These are phyloP conservation scores for Coluber constrictor DNA, from an alignment of 2,797 vertebrate genomes.

Conservation along the genomic window DNA sequence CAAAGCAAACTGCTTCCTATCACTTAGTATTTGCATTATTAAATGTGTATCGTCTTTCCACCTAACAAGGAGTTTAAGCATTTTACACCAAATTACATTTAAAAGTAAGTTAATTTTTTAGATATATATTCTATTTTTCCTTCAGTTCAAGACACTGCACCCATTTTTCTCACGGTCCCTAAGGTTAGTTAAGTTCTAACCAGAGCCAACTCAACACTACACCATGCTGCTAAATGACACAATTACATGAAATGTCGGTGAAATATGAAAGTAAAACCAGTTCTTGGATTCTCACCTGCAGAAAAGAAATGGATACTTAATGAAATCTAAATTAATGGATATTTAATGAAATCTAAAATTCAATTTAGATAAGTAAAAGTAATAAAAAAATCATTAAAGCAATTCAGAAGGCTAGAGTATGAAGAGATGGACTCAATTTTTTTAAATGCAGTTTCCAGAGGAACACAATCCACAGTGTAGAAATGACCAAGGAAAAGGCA, in stretches of 20 bases:
- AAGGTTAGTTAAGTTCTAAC: background rate
- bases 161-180: background rate
- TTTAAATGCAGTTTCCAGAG: background rate
- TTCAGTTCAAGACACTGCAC: background rate
- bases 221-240: background rate
- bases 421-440: background rate
- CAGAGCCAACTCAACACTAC: background rate
- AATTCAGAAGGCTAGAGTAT: background rate
- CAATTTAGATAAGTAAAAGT: background rate
- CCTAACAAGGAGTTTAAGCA: background rate
- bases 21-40: background rate
- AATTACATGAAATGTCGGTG: background rate
- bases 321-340: background rate
- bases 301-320: background rate
- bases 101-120: background rate
- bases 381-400: background rate
- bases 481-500: background rate
- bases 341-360: background rate
- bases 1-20: background rate
- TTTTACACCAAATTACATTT: background rate
- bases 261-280: background rate
- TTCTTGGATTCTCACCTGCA: background rate
- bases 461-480: background rate
- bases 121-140: background rate
- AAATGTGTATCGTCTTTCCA: background rate